phyloP scores from a whole-genome alignment of 2,113 vertebrate genomes.

The Dunckerocampus dactyliophorus region DNA sequence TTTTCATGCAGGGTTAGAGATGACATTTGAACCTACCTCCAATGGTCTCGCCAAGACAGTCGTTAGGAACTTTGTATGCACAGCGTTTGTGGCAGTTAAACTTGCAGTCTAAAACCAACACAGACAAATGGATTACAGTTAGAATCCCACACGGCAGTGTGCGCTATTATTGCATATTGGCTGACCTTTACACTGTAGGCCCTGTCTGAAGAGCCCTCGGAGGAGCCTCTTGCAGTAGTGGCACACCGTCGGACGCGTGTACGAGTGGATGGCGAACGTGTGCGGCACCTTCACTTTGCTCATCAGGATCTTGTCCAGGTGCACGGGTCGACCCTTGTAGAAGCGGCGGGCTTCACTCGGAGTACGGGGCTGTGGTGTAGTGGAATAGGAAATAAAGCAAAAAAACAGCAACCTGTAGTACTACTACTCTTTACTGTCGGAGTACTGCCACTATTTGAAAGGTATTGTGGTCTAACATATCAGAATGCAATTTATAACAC shows the following conservation, averaged over 20 bases:
- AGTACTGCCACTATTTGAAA: too few relatives aligned
- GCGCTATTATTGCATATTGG: not conserved
- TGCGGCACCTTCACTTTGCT: constrained; percentile 89
- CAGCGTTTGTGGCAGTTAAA: constrained; percentile 92
- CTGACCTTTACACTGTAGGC: constrained; percentile 88
- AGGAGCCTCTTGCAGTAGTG: constrained; percentile 89
- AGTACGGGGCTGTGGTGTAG: constrained; percentile 56
- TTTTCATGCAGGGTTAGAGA: constrained; percentile 15
- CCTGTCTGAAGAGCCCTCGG: constrained; percentile 85
- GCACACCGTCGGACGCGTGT: constrained; percentile 86
- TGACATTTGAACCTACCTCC: constrained; percentile 68
- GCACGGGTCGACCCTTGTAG: constrained; percentile 83
- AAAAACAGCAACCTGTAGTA: not conserved
- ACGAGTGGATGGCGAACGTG: constrained; percentile 87
- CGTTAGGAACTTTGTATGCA: constrained; percentile 82
- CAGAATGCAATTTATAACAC: too few relatives aligned
- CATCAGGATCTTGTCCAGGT: constrained; percentile 85
- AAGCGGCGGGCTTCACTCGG: constrained; percentile 79
- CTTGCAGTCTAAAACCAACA: constrained; percentile 78
- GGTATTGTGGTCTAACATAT: too few relatives aligned
- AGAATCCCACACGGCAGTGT: too few relatives aligned
- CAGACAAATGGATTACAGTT: too few relatives aligned
- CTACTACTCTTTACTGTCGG: too few relatives aligned
- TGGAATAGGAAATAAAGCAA: not conserved
- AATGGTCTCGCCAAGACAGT: constrained; percentile 82